These are phyloP conservation scores for Lottia scabra DNA, from an alignment of 2,888 invertebrate genomes.

Conservation along the genomic window DNA sequence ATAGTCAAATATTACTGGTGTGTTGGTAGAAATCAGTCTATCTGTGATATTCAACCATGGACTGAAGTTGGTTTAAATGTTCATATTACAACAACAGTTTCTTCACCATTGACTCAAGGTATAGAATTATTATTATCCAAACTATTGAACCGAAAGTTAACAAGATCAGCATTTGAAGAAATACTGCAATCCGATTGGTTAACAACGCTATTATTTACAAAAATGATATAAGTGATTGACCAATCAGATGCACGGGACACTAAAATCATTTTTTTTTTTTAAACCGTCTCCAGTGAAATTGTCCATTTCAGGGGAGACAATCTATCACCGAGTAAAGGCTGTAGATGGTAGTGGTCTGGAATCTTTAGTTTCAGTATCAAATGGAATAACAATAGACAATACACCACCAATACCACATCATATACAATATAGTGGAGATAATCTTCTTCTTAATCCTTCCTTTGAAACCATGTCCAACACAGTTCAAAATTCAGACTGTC, in stretches of 20 bases:
- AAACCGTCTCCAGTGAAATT: too few relatives aligned
- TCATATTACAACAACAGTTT: slow-evolving; percentile 15
- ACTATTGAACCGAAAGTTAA: too few relatives aligned
- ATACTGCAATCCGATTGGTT: too few relatives aligned
- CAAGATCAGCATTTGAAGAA: too few relatives aligned
- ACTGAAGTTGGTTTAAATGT: slow-evolving; percentile 32
- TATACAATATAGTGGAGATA: slow-evolving; percentile 24
- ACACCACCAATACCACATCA: slow-evolving; percentile 31
- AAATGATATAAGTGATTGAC: too few relatives aligned
- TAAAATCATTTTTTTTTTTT: too few relatives aligned
- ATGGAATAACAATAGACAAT: slow-evolving; percentile 41
- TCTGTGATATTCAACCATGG: slow-evolving; percentile 26
- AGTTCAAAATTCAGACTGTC: too few relatives aligned
- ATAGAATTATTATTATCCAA: too few relatives aligned
- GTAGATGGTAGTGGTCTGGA: slow-evolving; percentile 36
- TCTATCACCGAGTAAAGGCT: slow-evolving; percentile 38
- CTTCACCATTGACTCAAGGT: neutral
- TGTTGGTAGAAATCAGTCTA: slow-evolving; percentile 7
- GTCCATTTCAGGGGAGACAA: slow-evolving; percentile 29
- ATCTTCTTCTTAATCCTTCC: slow-evolving; percentile 35
- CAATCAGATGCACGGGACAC: too few relatives aligned
- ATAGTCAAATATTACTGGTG: slow-evolving; percentile 13
- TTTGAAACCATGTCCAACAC: slow-evolving; percentile 23
- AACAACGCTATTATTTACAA: too few relatives aligned
- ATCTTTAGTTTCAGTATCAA: slow-evolving; percentile 34